A percentile compares a stretch with the other conserved stretches of the same genome.
These are phyloP conservation scores for Colius striatus DNA, from an alignment of 2,113 vertebrate genomes.

Conservation along the genomic window DNA sequence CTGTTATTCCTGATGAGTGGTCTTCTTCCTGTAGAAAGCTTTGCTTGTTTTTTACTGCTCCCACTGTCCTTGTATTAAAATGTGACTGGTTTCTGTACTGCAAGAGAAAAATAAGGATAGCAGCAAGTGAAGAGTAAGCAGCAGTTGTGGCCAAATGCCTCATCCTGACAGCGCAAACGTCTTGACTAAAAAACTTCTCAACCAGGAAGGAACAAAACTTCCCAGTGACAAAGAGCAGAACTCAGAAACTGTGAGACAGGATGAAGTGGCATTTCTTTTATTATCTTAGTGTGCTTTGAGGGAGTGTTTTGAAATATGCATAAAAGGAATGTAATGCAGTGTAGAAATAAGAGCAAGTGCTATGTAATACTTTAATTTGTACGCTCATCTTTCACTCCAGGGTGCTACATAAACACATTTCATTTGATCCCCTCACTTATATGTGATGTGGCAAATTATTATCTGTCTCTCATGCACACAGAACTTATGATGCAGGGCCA, in stretches of 20 bases:
- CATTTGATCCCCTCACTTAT: neutral
- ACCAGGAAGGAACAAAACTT: neutral
- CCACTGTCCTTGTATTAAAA: neutral
- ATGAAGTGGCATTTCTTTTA: neutral
- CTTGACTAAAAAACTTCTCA: neutral
- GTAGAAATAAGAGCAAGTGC: neutral
- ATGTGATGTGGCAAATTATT: neutral
- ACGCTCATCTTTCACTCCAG: neutral
- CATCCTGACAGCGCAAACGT: neutral
- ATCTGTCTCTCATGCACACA: neutral
- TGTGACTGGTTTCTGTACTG: neutral
- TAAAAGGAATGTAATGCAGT: neutral
- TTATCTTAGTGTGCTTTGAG: neutral
- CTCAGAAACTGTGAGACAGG: neutral
- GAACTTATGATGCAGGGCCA: neutral
- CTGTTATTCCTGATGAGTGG: neutral
- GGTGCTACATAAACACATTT: neutral
- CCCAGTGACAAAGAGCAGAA: neutral
- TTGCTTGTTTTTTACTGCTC: neutral
- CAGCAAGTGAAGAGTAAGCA: neutral
- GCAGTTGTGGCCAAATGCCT: neutral
- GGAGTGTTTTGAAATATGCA: neutral
- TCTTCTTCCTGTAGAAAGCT: neutral
- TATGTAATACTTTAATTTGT: neutral
- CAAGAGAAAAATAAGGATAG: neutral